These are phyloP conservation scores for Tetheella fluctuosa DNA, from an alignment of 2,888 invertebrate species.

Conservation along the genomic window DNA sequence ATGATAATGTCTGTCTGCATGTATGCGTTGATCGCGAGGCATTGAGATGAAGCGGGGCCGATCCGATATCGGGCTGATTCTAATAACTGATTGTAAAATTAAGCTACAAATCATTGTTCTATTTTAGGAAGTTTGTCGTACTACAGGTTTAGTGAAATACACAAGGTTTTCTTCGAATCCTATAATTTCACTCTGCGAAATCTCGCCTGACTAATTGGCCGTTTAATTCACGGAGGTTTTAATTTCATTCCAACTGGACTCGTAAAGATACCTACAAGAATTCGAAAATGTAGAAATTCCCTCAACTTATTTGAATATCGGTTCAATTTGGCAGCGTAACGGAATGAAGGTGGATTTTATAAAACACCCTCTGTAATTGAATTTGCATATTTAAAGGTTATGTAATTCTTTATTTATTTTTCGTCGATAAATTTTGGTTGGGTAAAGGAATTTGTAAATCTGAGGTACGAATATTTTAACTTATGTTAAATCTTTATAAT, in stretches of 20 bases:
- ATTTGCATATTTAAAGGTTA: conserved; percentile 19
- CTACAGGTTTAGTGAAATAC: not conserved
- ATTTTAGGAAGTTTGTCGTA: not conserved
- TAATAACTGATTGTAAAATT: too few relatives aligned
- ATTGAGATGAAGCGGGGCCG: too few relatives aligned
- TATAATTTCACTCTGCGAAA: not conserved
- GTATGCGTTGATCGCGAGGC: too few relatives aligned
- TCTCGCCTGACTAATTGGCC: conserved; percentile 9
- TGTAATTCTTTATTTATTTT: conserved; percentile 11
- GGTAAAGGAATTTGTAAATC: not conserved
- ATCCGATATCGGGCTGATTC: too few relatives aligned
- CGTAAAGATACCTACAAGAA: conserved; percentile 14
- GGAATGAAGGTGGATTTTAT: conserved; percentile 13
- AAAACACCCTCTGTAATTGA: conserved; percentile 18
- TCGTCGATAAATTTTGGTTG: not conserved
- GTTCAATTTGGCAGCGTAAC: conserved; percentile 11
- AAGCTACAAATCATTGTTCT: not conserved
- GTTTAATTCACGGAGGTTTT: conserved; percentile 9
- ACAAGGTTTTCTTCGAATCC: not conserved
- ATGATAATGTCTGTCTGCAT: too few relatives aligned
- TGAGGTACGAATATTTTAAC: not conserved
- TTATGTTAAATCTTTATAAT: too few relatives aligned
- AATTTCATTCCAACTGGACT: conserved; percentile 19
- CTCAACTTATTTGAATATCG: conserved; percentile 14
- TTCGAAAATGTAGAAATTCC: conserved; percentile 8